A percentile compares a stretch with the other conserved stretches of the same genome.
These are phyloP conservation scores for Euplagia quadripunctaria DNA, from an alignment of 2,888 invertebrate genomes.

Conservation along the genomic window DNA sequence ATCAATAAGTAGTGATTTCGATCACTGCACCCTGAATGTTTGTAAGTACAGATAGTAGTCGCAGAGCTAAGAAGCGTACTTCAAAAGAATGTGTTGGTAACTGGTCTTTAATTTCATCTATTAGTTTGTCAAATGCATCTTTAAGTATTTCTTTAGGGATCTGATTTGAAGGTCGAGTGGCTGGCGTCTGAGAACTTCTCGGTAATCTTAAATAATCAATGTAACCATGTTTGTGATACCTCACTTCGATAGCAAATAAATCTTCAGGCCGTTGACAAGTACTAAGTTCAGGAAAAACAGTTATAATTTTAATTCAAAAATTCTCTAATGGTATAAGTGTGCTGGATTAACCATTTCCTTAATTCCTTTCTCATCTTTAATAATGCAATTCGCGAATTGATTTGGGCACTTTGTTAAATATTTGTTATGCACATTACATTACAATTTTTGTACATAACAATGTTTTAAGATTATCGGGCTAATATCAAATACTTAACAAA, in stretches of 20 bases:
- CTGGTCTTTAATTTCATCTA: constrained; percentile 15
- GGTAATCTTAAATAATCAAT: constrained; percentile 43
- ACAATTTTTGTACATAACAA: no score
- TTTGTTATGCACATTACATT: no score
- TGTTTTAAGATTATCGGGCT: no score
- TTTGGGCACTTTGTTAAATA: no score
- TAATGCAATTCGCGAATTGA: no score
- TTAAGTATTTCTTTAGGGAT: neutral
- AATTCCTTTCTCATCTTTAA: no score
- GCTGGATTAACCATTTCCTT: no score
- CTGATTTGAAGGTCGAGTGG: neutral
- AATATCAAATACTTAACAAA: no score
- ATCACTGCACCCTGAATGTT: constrained; percentile 18
- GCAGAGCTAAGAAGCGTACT: constrained; percentile 26
- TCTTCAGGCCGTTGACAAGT: constrained; percentile 50
- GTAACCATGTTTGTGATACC: constrained; percentile 49
- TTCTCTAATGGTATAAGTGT: no score
- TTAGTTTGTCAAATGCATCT: neutral
- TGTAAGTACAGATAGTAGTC: constrained; percentile 38
- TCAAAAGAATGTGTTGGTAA: constrained; percentile 29
- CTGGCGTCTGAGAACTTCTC: neutral
- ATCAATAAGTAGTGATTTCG: constrained; percentile 49
- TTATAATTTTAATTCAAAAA: no score
- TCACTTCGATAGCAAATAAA: constrained; percentile 54
- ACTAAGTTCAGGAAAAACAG: constrained; percentile 11